phyloP scores from a whole-genome alignment of 2,113 vertebrate species.

The Ifrita kowaldi region DNA sequence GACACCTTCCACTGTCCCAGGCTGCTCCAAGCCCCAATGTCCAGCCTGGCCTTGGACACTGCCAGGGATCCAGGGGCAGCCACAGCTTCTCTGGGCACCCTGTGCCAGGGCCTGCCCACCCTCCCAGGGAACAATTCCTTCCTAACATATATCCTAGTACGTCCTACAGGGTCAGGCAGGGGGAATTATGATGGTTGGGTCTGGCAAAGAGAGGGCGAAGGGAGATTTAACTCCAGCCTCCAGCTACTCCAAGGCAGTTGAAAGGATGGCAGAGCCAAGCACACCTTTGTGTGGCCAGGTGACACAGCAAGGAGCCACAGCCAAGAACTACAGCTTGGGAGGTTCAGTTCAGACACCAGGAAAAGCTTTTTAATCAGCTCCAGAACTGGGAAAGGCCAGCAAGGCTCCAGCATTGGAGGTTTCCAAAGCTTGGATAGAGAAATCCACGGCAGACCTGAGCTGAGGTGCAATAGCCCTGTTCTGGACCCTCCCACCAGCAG shows the following conservation, averaged over 20 bases:
- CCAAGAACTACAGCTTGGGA: background rate
- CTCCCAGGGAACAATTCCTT: background rate
- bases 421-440: background rate
- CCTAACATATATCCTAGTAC: background rate
- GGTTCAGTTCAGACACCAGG: background rate
- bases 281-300: background rate
- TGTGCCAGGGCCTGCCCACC: background rate
- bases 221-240: background rate
- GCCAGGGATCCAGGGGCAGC: background rate
- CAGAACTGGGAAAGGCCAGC: background rate
- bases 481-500: background rate
- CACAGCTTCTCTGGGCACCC: background rate
- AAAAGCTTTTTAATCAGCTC: background rate
- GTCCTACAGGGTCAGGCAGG: background rate
- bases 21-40: background rate
- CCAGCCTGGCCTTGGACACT: background rate
- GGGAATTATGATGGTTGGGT: background rate
- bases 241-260: background rate
- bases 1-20: background rate
- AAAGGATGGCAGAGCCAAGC: background rate
- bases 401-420: background rate
- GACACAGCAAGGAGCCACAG: background rate
- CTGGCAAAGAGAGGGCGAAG: background rate
- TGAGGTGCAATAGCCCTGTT: fast-evolving
- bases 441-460: background rate